These are phyloP conservation scores for Melanargia galathea DNA, from an alignment of 2,888 invertebrate genomes.

Conservation along the genomic window DNA sequence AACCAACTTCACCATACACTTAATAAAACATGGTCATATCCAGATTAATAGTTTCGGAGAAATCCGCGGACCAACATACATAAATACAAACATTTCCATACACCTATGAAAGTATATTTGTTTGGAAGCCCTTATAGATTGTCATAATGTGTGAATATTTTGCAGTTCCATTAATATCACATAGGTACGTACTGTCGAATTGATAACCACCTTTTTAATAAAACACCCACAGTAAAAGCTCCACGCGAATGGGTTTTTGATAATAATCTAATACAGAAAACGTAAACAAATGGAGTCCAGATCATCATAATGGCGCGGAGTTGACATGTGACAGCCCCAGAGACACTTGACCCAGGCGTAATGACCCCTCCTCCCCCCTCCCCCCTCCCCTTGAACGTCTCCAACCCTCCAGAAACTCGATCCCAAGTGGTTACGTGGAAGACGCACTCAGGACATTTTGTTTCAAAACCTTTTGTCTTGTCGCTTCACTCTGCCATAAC, in stretches of 20 bases:
- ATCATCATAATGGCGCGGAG: conserved; percentile 39
- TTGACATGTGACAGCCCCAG: conserved; percentile 43
- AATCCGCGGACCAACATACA: no score
- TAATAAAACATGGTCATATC: no score
- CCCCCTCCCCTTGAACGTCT: not conserved
- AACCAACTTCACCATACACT: no score
- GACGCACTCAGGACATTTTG: conserved; percentile 6
- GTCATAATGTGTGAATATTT: no score
- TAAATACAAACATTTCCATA: no score
- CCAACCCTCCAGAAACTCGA: conserved; percentile 5
- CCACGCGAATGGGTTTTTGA: conserved; percentile 10
- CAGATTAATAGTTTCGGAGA: no score
- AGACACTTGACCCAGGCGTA: conserved; percentile 40
- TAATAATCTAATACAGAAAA: conserved; percentile 39
- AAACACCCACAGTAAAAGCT: no score
- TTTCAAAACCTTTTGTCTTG: conserved; percentile 1
- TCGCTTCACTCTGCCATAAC: not conserved
- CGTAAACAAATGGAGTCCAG: conserved; percentile 36
- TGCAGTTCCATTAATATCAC: no score
- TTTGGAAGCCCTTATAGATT: no score
- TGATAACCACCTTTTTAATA: no score
- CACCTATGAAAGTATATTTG: no score
- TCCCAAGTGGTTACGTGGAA: not conserved
- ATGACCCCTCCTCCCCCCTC: not conserved
- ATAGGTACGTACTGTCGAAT: no score